Conservation (phyloP, 2,888 invertebrate genomes). For the Bellardia pandia region DNA sequence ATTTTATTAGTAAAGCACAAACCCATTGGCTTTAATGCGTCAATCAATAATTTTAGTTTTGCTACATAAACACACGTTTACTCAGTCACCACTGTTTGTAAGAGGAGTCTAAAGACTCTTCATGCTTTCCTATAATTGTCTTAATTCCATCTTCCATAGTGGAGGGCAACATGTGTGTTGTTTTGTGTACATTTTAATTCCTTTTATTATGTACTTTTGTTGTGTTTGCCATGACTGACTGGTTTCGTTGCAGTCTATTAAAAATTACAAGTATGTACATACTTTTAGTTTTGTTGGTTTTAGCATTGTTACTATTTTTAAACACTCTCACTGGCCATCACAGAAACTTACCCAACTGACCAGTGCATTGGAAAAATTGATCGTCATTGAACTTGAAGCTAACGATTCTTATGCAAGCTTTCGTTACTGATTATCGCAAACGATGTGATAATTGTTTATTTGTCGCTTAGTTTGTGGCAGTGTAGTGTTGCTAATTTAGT, state of each 20-base stretch:
- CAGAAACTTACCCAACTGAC: background rate
- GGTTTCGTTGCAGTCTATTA: constrained; percentile 64
- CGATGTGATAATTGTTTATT: no score
- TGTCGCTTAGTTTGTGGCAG: no score
- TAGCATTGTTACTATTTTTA: constrained; percentile 64
- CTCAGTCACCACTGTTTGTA: no score
- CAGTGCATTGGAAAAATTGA: no score
- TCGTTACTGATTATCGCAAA: no score
- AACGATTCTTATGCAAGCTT: no score
- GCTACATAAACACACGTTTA: background rate
- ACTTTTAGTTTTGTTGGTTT: constrained; percentile 27
- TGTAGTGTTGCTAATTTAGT: no score
- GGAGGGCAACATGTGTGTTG: background rate
- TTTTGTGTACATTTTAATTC: constrained; percentile 18
- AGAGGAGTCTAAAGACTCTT: background rate
- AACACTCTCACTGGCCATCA: constrained; percentile 57
- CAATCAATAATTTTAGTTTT: constrained; percentile 71
- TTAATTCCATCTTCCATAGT: constrained; percentile 18
- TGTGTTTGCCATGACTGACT: constrained; percentile 30
- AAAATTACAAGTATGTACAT: constrained; percentile 33
- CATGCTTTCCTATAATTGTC: constrained; percentile 22
- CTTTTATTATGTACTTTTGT: constrained; percentile 28
- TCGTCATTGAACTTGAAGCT: no score
- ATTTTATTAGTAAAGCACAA: constrained; percentile 73
- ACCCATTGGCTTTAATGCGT: constrained; percentile 70